A percentile compares a stretch with the other conserved stretches of the same genome.
These are phyloP conservation scores for Coreoperca whiteheadi DNA, from an alignment of 2,113 vertebrate genomes.

Conservation along the genomic window DNA sequence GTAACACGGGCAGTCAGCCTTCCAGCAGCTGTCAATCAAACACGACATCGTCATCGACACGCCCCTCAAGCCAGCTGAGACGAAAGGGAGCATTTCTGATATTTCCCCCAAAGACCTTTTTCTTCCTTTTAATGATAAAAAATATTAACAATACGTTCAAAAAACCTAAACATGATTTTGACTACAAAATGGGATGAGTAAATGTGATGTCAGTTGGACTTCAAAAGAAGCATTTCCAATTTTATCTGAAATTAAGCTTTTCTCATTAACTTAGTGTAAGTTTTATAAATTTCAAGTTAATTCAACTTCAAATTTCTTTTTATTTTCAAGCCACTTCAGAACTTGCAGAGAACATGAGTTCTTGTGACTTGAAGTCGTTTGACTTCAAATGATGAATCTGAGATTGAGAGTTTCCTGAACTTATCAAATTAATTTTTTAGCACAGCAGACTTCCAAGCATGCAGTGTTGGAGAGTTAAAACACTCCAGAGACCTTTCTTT, in stretches of 20 bases:
- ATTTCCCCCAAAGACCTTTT: not conserved
- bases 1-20: not conserved
- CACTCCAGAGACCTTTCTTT: no score
- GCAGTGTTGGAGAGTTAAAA: no score
- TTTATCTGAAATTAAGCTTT: not conserved
- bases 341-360: not conserved
- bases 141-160: not conserved
- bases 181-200: not conserved
- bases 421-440: not conserved
- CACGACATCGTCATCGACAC: not conserved
- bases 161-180: not conserved
- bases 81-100: not conserved
- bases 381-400: not conserved
- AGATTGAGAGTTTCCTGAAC: not conserved
- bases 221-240: not conserved
- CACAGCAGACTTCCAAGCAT: no score
- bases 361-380: not conserved
- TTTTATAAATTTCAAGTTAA: not conserved
- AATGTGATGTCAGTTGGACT: not conserved
- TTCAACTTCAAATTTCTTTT: not conserved
- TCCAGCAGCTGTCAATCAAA: slow-evolving; percentile 21
- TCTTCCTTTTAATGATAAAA: not conserved
- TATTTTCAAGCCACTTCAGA: not conserved
- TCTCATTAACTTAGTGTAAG: not conserved
- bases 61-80: not conserved